Percentiles rank a stretch among this genome's conserved stretches.
These are phyloP conservation scores for Nothura maculosa DNA, from an alignment of 2,797 vertebrate genomes.

Conservation along the genomic window DNA sequence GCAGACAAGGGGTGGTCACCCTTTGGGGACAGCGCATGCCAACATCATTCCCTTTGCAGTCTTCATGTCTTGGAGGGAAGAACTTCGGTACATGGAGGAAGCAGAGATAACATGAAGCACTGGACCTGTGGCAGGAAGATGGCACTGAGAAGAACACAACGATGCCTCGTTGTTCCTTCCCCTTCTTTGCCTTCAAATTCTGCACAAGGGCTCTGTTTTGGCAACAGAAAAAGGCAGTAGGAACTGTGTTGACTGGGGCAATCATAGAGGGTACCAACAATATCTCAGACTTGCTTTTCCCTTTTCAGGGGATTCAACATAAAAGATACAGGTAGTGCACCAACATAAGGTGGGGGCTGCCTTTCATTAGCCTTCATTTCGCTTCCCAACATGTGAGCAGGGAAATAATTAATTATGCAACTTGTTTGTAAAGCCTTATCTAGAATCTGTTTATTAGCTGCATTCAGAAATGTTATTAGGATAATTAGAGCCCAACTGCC, in stretches of 20 bases:
- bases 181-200: not conserved
- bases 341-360: not conserved
- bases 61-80: no score
- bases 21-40: not conserved
- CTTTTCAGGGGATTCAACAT: not conserved
- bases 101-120: not conserved
- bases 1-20: not conserved
- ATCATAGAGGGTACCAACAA: not conserved
- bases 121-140: not conserved
- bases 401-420: not conserved
- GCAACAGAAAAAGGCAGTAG: not conserved
- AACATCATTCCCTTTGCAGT: not conserved
- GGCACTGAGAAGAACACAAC: not conserved
- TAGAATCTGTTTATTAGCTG: not conserved
- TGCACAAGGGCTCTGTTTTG: not conserved
- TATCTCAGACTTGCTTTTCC: not conserved
- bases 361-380: not conserved
- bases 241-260: not conserved
- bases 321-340: not conserved
- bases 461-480: not conserved
- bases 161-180: not conserved
- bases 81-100: not conserved
- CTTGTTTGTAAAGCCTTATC: not conserved
- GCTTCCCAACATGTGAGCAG: not conserved
- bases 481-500: not conserved